Evolutionary conservation across 2,888 invertebrate genomes (phyloP), one percentile per base, ranked within the genome.

Genomic region (Stenotaenia linearis): DNA sequence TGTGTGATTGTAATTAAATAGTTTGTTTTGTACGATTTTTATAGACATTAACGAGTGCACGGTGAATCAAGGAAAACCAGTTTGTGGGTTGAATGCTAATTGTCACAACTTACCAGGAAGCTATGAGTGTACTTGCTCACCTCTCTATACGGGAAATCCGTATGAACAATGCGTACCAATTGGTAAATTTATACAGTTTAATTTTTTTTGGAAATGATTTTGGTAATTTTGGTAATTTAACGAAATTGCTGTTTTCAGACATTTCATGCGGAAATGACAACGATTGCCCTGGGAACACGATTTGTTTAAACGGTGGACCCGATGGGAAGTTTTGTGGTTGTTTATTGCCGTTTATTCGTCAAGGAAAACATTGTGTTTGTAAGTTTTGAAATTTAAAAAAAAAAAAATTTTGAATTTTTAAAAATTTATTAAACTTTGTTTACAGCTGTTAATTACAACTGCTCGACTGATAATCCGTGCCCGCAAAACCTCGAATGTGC

Each of bases 101-200:
- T 97, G 96, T 84, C 95, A 94, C 85, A 97, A 97, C 87, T 88
- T 96, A 78, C 96, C 96, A 0, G 96, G 96, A 75, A 95, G 95
- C 85, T 97, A 96, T 85, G 95, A 95, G 86, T 97, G 96, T 83
- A 93, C 93, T 84, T 97, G 96, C 84, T 93, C 95, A 0, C 89
- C 91, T 32, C 95, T 94, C 37, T 95, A 93, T 85, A 93, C 93
- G 84, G 96, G 96, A 74, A 96, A 96, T 87, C 95, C 96, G 0
- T 96, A 95, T 85, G 90, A 92, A 18, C 89, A 92, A 82, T 96
- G 96, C 85, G 93, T 94, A 88, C 88, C 69, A 40, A 50, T 79
- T 45, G 80, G 79, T 77, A 75, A 61, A 37, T 69, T 30, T 78
- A 37, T 37, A 9, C 37, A 30, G 9, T 15, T 28, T 21, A 25